Percentiles rank a stretch among this genome's conserved stretches.
Evolutionary conservation across 2,113 vertebrate species (phyloP).

Genomic region (Glaucidium brasilianum): DNA sequence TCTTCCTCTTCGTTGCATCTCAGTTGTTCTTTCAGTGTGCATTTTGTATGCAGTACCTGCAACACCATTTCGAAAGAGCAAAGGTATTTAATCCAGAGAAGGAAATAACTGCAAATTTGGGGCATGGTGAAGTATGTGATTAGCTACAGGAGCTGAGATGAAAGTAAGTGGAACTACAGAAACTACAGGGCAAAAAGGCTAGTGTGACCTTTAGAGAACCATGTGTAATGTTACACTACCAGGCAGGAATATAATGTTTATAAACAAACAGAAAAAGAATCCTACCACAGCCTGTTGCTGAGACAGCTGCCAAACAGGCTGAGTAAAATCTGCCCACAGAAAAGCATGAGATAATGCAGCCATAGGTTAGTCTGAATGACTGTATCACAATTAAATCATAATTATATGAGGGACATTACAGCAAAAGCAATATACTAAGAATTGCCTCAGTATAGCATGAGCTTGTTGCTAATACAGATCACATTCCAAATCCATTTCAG

Average conservation of each 20-base stretch:
- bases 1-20: background rate
- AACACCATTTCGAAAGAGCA: background rate
- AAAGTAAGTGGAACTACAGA: background rate
- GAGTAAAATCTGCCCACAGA: background rate
- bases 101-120: background rate
- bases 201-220: background rate
- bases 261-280: background rate
- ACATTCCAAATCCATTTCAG: background rate
- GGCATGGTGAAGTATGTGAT: background rate
- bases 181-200: background rate
- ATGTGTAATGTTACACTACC: background rate
- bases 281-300: background rate
- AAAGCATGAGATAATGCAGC: background rate
- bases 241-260: background rate
- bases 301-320: background rate
- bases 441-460: background rate
- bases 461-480: constrained; percentile 4
- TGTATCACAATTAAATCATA: background rate
- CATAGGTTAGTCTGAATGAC: background rate
- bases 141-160: background rate
- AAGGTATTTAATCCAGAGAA: background rate
- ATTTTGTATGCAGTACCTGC: background rate
- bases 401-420: background rate
- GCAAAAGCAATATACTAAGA: background rate
- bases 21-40: background rate